Conservation (phyloP, 1,140 invertebrate species). For the Ridgeia piscesae region DNA sequence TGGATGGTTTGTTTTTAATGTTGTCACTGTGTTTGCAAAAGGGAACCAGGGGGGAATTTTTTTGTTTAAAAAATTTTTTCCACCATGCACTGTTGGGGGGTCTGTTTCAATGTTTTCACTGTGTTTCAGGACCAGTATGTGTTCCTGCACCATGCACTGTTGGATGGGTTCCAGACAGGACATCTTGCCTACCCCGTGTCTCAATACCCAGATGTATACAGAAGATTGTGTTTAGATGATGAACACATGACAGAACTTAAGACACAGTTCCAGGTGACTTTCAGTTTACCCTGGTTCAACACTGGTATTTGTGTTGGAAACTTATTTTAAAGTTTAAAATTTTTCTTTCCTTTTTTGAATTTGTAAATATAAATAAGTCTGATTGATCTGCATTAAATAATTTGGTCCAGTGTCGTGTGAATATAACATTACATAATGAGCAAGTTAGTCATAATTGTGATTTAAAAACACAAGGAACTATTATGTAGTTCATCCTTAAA, state of each 20-base stretch:
- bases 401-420: no score
- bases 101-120: not conserved
- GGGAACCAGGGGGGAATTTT: no score
- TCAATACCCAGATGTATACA: not conserved
- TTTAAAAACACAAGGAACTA: no score
- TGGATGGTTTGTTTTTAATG: not conserved
- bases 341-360: no score
- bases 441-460: no score
- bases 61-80: not conserved
- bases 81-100: not conserved
- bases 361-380: no score
- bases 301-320: not conserved
- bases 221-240: not conserved
- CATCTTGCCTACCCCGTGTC: not conserved
- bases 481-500: no score
- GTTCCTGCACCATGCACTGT: not conserved
- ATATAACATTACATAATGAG: no score
- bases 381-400: no score
- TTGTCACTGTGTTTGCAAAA: not conserved
- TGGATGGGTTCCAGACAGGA: not conserved
- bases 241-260: not conserved
- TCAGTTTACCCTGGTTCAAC: not conserved
- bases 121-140: not conserved
- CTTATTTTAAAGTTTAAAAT: no score
- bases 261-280: not conserved